A percentile compares a stretch with the other conserved stretches of the same genome.
phyloP scores from a whole-genome alignment of 2,888 invertebrate genomes.

The Leucophenga maculata region DNA sequence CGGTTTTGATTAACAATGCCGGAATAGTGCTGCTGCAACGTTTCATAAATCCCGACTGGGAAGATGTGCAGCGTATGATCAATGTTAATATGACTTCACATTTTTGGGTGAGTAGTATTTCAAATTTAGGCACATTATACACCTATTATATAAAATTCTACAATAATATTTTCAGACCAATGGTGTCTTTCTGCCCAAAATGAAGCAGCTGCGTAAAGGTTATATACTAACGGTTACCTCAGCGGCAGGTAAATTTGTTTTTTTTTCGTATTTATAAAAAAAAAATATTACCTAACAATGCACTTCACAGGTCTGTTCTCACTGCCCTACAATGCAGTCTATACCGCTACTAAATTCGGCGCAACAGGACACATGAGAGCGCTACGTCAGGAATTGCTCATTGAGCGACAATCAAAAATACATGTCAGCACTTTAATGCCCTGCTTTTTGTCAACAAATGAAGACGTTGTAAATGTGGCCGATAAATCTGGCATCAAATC shows the following conservation, averaged over 20 bases:
- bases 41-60: conserved; percentile 47
- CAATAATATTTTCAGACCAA: conserved; percentile 64
- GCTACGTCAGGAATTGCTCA: conserved; percentile 59
- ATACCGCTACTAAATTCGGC: conserved; percentile 69
- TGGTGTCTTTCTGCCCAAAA: conserved; percentile 67
- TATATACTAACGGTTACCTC: conserved; percentile 70
- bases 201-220: conserved; percentile 67
- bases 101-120: conserved; percentile 65
- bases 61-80: conserved; percentile 68
- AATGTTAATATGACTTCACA: conserved; percentile 71
- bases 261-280: background rate
- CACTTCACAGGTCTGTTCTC: conserved; percentile 43
- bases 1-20: conserved; percentile 72
- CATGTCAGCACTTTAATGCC: conserved; percentile 63
- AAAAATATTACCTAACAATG: background rate
- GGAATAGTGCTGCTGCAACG: conserved; percentile 61
- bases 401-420: conserved; percentile 50
- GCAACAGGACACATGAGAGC: conserved; percentile 65
- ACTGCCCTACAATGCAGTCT: conserved; percentile 47
- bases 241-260: conserved; percentile 48
- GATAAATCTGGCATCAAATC: background rate
- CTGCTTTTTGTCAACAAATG: conserved; percentile 65
- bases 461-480: conserved; percentile 31
- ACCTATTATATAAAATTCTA: no score
- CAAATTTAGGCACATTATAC: no score